A percentile compares a stretch with the other conserved stretches of the same genome.
These are phyloP conservation scores for Coleophora deauratella DNA, from an alignment of 2,888 invertebrate genomes.

Conservation along the genomic window DNA sequence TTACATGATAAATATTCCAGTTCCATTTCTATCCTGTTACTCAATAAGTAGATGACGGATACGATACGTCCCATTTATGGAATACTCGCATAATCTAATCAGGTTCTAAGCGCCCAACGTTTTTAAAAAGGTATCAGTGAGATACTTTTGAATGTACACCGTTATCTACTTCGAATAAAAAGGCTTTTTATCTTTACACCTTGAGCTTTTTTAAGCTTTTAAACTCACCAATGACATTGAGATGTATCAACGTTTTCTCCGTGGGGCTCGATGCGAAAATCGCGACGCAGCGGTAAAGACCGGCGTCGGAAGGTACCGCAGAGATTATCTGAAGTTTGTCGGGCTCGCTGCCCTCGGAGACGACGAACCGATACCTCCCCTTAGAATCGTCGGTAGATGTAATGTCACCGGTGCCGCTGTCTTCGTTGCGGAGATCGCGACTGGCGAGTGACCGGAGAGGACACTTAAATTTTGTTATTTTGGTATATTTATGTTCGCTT, in stretches of 20 bases:
- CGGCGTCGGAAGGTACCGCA: conserved; percentile 44
- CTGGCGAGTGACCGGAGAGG: conserved; percentile 33
- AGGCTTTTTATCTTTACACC: too few species aligned
- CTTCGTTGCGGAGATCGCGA: conserved; percentile 49
- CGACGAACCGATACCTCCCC: conserved; percentile 38
- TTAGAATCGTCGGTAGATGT: conserved; percentile 24
- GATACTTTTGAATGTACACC: too few species aligned
- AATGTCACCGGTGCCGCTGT: conserved; percentile 16
- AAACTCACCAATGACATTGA: conserved; percentile 47
- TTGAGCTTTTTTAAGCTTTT: neutral
- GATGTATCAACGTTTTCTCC: conserved; percentile 44
- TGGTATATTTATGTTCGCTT: too few species aligned
- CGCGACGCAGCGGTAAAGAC: conserved; percentile 51
- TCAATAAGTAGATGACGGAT: too few species aligned
- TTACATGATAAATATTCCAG: too few species aligned
- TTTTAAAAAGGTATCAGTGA: too few species aligned
- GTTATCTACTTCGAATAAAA: too few species aligned
- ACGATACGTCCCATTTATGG: too few species aligned
- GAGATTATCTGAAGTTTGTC: conserved; percentile 40
- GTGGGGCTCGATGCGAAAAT: conserved; percentile 54
- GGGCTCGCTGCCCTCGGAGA: conserved; percentile 30
- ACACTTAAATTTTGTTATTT: too few species aligned
- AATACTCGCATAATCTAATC: too few species aligned
- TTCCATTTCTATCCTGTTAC: too few species aligned
- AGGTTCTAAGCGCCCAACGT: too few species aligned